Evolutionary conservation across 2,888 invertebrate genomes (phyloP).

Genomic region (Tenthredo livida): DNA sequence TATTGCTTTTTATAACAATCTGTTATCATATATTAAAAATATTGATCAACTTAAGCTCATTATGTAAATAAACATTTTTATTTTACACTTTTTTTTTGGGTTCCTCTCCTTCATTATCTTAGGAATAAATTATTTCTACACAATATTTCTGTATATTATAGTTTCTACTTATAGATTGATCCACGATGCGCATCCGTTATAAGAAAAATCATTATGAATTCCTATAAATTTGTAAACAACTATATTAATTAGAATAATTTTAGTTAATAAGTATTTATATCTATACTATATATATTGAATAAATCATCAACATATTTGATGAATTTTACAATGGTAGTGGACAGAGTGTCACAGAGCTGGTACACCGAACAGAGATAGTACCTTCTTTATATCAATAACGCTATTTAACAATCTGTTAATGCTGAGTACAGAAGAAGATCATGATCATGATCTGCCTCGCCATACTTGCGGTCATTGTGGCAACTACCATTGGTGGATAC

Average conservation of each 20-base stretch:
- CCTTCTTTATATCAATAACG: conserved; percentile 45
- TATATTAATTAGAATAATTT: neutral
- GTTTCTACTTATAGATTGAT: neutral
- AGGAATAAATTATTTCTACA: neutral
- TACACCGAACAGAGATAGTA: conserved; percentile 32
- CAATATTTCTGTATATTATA: neutral
- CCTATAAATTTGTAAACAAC: neutral
- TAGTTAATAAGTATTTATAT: conserved; percentile 4
- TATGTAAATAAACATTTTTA: conserved; percentile 70
- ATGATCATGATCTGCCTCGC: conserved; percentile 94
- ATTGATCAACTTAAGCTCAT: conserved; percentile 41
- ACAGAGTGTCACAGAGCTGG: conserved; percentile 59
- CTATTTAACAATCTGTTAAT: conserved; percentile 60
- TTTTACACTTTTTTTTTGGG: conserved; percentile 61
- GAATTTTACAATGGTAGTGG: conserved; percentile 60
- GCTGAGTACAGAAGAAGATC: conserved; percentile 92
- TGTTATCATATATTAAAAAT: conserved; percentile 31
- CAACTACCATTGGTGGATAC: conserved; percentile 85
- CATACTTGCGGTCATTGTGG: conserved; percentile 87
- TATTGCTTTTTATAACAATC: conserved; percentile 52
- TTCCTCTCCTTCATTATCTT: neutral
- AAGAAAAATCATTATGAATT: neutral
- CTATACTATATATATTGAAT: conserved; percentile 1
- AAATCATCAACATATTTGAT: neutral
- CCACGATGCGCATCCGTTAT: neutral